A percentile compares a stretch with the other conserved stretches of the same genome.
Conservation (phyloP, 1,140 invertebrate genomes). For the Xylocopa sonorina region DNA sequence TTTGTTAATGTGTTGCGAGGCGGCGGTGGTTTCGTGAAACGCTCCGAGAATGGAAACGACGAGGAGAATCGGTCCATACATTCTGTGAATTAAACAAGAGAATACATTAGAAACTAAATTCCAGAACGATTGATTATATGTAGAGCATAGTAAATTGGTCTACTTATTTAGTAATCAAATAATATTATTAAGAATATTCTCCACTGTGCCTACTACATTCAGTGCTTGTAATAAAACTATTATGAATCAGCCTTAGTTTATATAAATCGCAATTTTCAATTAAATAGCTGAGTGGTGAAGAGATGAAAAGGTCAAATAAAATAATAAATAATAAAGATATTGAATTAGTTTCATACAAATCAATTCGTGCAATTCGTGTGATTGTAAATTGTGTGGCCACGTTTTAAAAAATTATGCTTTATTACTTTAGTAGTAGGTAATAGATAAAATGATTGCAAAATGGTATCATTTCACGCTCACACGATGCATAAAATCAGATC, state of each 20-base stretch:
- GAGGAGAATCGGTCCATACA: constrained; percentile 50
- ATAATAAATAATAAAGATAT: too few relatives aligned
- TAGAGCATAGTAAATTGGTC: too few relatives aligned
- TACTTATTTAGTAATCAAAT: too few relatives aligned
- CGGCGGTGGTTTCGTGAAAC: constrained; percentile 32
- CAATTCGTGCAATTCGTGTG: neutral
- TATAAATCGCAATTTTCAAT: too few relatives aligned
- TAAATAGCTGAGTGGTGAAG: too few relatives aligned
- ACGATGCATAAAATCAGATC: constrained; percentile 24
- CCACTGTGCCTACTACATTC: too few relatives aligned
- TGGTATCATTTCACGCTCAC: constrained; percentile 21
- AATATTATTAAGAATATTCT: too few relatives aligned
- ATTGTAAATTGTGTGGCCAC: neutral
- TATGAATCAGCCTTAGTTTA: too few relatives aligned
- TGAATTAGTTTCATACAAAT: neutral
- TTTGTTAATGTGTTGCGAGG: constrained; percentile 57
- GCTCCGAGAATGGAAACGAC: constrained; percentile 34
- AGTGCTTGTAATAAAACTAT: too few relatives aligned
- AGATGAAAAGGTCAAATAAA: too few relatives aligned
- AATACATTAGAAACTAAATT: neutral
- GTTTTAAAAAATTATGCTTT: neutral
- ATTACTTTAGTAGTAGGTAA: neutral
- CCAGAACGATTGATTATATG: too few relatives aligned
- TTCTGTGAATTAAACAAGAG: constrained; percentile 45
- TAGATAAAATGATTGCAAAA: constrained; percentile 24